phyloP scores from a whole-genome alignment of 2,888 invertebrate species.

The Sabatieria punctata region DNA sequence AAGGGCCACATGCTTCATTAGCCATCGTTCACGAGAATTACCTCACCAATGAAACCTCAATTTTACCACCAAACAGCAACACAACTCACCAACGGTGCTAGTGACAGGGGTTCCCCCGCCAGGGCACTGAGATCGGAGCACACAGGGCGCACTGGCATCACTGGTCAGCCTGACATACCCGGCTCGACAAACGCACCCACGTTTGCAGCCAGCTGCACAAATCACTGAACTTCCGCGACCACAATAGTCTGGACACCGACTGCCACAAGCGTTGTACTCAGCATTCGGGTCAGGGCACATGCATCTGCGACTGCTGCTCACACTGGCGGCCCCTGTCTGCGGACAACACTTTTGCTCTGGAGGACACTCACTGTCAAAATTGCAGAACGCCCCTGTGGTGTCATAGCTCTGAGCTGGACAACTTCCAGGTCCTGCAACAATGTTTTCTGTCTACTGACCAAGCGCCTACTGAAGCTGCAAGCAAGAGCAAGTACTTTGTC shows the following conservation, averaged over 20 bases:
- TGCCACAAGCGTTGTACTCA: not conserved
- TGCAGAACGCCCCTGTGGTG: too few relatives aligned
- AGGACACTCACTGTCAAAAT: not conserved
- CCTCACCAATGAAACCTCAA: too few relatives aligned
- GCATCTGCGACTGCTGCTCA: not conserved
- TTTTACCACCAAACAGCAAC: too few relatives aligned
- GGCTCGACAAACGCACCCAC: not conserved
- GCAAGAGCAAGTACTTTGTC: too few relatives aligned
- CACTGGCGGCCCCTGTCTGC: too few relatives aligned
- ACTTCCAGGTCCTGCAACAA: too few relatives aligned
- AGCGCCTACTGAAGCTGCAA: too few relatives aligned
- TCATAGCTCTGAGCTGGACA: too few relatives aligned
- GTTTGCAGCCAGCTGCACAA: not conserved
- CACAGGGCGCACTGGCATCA: not conserved
- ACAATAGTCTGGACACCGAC: not conserved
- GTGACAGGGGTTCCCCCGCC: not conserved
- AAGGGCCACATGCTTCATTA: too few relatives aligned
- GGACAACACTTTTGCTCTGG: not conserved
- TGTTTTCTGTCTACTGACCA: too few relatives aligned
- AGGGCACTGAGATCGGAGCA: not conserved
- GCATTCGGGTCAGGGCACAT: not conserved
- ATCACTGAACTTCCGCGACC: not conserved
- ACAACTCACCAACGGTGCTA: too few relatives aligned
- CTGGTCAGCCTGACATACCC: not conserved
- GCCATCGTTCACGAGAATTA: too few relatives aligned